A percentile compares a stretch with the other conserved stretches of the same genome.
These are phyloP conservation scores for Elgaria multicarinata DNA, from an alignment of 2,113 vertebrate species.

Conservation along the genomic window DNA sequence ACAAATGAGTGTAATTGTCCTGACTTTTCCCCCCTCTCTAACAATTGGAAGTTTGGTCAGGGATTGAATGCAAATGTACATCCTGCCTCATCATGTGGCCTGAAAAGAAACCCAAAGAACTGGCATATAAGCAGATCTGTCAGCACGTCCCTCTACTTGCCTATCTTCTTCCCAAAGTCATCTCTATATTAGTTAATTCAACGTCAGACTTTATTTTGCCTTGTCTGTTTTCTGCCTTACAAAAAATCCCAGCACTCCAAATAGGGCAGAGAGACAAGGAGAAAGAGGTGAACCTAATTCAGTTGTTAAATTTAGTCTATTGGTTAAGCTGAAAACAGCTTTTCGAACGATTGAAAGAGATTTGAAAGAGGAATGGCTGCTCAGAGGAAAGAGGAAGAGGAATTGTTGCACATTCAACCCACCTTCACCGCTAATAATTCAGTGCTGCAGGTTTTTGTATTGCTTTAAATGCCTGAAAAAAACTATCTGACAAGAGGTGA, in stretches of 20 bases:
- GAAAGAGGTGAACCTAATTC: background rate
- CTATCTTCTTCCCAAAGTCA: background rate
- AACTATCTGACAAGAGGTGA: background rate
- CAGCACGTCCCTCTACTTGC: background rate
- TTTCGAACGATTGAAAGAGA: background rate
- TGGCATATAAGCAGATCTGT: background rate
- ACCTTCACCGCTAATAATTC: background rate
- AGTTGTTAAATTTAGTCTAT: background rate
- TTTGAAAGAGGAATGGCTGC: background rate
- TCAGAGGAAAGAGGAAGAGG: no score
- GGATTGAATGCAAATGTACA: slow-evolving; percentile 21
- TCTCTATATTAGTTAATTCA: background rate
- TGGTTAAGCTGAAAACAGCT: background rate
- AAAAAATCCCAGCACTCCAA: background rate
- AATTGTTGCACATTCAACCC: background rate
- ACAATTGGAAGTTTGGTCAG: slow-evolving; percentile 10
- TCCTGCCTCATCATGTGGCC: slow-evolving; percentile 20
- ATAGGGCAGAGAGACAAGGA: background rate
- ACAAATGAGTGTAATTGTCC: slow-evolving; percentile 53
- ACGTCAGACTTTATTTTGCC: background rate
- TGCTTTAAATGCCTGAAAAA: background rate
- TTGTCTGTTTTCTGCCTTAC: background rate
- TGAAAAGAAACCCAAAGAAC: slow-evolving; percentile 7
- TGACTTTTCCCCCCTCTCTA: slow-evolving; percentile 1
- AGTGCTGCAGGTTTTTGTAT: background rate